Conservation (phyloP, 2,113 vertebrate species). For the Tupaia tana region DNA sequence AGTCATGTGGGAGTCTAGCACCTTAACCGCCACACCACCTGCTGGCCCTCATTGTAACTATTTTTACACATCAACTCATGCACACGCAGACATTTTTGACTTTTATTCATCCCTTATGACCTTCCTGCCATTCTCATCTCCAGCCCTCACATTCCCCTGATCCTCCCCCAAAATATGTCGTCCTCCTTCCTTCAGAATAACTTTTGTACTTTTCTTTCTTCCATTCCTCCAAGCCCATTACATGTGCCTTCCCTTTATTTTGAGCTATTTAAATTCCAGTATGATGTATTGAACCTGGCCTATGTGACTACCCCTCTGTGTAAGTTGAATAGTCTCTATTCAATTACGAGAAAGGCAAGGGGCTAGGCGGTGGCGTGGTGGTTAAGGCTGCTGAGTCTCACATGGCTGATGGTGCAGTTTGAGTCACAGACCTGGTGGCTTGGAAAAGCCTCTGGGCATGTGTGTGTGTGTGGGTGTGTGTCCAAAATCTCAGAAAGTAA, state of each 20-base stretch:
- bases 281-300: too few species aligned
- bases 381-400: too few species aligned
- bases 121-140: not conserved
- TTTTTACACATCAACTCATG: not conserved
- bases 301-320: not conserved
- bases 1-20: too few species aligned
- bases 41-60: not conserved
- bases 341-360: not conserved
- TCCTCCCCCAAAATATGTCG: not conserved
- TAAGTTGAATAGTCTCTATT: not conserved
- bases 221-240: not conserved
- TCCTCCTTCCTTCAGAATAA: not conserved
- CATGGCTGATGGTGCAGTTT: too few species aligned
- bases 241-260: not conserved
- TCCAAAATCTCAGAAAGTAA: too few species aligned
- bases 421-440: too few species aligned
- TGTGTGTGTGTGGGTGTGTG: too few species aligned
- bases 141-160: fast-evolving
- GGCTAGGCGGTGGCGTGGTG: too few species aligned
- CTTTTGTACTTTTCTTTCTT: not conserved
- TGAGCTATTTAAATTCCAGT: not conserved
- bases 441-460: too few species aligned
- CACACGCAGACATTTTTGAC: not conserved
- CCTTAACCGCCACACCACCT: too few species aligned
- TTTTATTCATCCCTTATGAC: not conserved